phyloP scores from a whole-genome alignment of 1,140 invertebrate genomes.

The Micrasema minimum region DNA sequence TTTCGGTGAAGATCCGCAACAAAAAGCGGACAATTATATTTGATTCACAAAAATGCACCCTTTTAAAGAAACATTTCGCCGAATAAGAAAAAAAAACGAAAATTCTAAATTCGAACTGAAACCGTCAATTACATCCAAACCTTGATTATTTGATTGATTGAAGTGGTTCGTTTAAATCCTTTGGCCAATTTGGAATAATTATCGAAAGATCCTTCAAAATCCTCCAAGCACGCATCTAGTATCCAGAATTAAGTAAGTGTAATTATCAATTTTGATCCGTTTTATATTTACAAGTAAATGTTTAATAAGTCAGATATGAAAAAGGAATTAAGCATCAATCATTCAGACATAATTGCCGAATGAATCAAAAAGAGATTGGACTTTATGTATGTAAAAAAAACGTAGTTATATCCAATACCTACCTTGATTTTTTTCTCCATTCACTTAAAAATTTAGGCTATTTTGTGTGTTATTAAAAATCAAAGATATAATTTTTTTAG shows the following conservation, averaged over 20 bases:
- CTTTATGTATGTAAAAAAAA: too few relatives aligned
- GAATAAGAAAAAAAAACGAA: too few relatives aligned
- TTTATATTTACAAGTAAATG: slow-evolving; percentile 28
- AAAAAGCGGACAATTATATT: too few relatives aligned
- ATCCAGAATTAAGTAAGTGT: slow-evolving; percentile 11
- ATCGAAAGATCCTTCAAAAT: slow-evolving; percentile 36
- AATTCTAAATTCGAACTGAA: not conserved
- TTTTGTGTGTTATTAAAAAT: too few relatives aligned
- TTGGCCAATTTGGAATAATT: slow-evolving; percentile 43
- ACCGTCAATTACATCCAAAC: slow-evolving; percentile 47
- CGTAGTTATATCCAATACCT: too few relatives aligned
- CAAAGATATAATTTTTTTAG: too few relatives aligned
- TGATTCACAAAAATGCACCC: too few relatives aligned
- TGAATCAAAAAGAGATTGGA: too few relatives aligned
- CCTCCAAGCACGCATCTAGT: slow-evolving; percentile 15
- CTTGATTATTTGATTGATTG: slow-evolving; percentile 52
- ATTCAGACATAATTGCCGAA: not conserved
- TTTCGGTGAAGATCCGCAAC: too few relatives aligned
- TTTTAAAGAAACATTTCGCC: too few relatives aligned
- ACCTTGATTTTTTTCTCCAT: too few relatives aligned
- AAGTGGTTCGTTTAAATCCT: slow-evolving; percentile 41
- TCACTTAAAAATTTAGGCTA: too few relatives aligned
- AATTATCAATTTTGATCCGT: slow-evolving; percentile 32
- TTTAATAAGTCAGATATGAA: slow-evolving; percentile 21
- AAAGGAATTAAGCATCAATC: slow-evolving; percentile 23